Conservation (phyloP, 2,113 vertebrate species). For the Phalacrocorax brasilianus region DNA sequence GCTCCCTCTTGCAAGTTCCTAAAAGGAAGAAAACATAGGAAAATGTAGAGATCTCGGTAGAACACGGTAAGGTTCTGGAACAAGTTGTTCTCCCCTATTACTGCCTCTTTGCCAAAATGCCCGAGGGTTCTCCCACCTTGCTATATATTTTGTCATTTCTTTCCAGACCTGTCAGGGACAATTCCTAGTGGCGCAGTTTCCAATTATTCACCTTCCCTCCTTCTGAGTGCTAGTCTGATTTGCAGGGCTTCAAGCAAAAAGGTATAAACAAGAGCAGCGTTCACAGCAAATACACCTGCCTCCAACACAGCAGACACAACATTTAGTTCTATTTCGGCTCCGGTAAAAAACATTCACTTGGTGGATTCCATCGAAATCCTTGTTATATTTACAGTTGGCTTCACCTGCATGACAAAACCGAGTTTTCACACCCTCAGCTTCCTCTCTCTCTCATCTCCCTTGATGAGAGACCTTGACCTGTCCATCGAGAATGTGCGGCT, state of each 20-base stretch:
- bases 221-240: neutral
- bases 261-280: neutral
- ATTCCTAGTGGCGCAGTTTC: neutral
- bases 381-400: neutral
- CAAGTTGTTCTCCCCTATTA: neutral
- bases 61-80: slow-evolving; percentile 5
- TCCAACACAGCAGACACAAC: neutral
- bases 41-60: neutral
- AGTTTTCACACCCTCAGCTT: neutral
- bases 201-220: neutral
- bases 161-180: neutral
- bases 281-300: neutral
- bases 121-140: neutral
- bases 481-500: neutral
- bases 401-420: neutral
- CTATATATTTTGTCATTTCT: neutral
- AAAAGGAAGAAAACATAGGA: neutral
- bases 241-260: neutral
- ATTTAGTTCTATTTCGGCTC: neutral
- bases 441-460: neutral
- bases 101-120: neutral
- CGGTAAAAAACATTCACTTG: neutral
- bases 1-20: neutral
- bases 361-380: neutral
- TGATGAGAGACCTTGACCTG: neutral